A percentile compares a stretch with the other conserved stretches of the same genome.
phyloP scores from a whole-genome alignment of 2,113 vertebrate species.

The Tetrao urogallus region DNA sequence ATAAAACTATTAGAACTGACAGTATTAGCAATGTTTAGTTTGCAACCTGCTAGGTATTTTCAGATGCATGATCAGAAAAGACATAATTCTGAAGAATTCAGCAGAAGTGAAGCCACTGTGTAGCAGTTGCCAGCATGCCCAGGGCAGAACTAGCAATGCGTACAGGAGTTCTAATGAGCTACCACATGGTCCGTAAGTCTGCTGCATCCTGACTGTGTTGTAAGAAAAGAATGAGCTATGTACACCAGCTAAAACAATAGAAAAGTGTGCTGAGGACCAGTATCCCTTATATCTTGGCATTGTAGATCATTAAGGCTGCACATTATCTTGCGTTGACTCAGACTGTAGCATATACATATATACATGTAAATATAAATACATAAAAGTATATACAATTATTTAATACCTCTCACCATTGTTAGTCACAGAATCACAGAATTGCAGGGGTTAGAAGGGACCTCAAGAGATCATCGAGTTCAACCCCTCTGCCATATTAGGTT shows the following conservation, averaged over 20 bases:
- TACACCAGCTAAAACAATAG: background rate
- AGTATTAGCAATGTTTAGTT: background rate
- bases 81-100: background rate
- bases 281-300: background rate
- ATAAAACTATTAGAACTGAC: background rate
- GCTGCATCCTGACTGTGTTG: fast-evolving
- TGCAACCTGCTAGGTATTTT: background rate
- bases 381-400: background rate
- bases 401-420: background rate
- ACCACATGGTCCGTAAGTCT: fast-evolving
- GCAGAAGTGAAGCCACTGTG: background rate
- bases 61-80: background rate
- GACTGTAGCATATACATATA: background rate
- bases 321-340: background rate
- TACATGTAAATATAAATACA: background rate
- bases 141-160: background rate
- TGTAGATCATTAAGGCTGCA: background rate
- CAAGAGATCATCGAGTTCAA: too few species aligned
- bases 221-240: background rate
- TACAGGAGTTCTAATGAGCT: background rate
- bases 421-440: too few species aligned
- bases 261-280: background rate
- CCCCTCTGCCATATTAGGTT: too few species aligned
- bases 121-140: background rate
- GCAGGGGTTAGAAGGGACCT: too few species aligned